A percentile compares a stretch with the other conserved stretches of the same genome.
Evolutionary conservation across 2,888 invertebrate species (phyloP).

Genomic region (Plusia festucae): DNA sequence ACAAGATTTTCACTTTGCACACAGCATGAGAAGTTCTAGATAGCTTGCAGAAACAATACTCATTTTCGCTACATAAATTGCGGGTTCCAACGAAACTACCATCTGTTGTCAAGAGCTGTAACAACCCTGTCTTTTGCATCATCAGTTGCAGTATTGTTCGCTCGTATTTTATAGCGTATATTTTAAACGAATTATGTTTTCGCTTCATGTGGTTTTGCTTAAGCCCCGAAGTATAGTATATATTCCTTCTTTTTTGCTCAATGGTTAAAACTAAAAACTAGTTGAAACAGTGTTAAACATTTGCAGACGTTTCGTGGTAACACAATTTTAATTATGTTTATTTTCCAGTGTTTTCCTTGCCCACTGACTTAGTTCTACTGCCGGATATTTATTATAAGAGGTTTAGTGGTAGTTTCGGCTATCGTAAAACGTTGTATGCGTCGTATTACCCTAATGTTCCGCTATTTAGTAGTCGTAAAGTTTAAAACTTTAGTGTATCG

Average conservation of each 20-base stretch:
- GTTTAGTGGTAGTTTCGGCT: slow-evolving; percentile 45
- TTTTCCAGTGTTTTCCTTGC: slow-evolving; percentile 37
- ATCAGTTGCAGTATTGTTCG: background rate
- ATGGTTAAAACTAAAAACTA: background rate
- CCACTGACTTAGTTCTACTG: slow-evolving; percentile 39
- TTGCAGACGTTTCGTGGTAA: background rate
- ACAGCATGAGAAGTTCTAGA: background rate
- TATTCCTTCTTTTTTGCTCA: too few species aligned
- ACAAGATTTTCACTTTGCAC: background rate
- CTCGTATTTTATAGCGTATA: background rate
- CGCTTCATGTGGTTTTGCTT: background rate
- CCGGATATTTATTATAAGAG: slow-evolving; percentile 44
- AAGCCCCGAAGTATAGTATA: too few species aligned
- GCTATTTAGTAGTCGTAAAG: slow-evolving; percentile 48
- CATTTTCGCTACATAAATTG: background rate
- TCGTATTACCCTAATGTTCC: slow-evolving; percentile 37
- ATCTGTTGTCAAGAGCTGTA: background rate
- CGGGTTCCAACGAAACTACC: background rate
- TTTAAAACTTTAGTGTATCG: slow-evolving; percentile 33
- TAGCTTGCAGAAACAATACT: background rate
- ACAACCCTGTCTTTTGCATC: background rate
- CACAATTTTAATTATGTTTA: background rate
- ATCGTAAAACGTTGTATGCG: slow-evolving; percentile 42
- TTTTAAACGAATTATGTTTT: background rate
- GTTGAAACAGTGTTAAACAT: too few species aligned